Conservation (phyloP, 2,888 invertebrate species). For the Tetragonula carbonaria region DNA sequence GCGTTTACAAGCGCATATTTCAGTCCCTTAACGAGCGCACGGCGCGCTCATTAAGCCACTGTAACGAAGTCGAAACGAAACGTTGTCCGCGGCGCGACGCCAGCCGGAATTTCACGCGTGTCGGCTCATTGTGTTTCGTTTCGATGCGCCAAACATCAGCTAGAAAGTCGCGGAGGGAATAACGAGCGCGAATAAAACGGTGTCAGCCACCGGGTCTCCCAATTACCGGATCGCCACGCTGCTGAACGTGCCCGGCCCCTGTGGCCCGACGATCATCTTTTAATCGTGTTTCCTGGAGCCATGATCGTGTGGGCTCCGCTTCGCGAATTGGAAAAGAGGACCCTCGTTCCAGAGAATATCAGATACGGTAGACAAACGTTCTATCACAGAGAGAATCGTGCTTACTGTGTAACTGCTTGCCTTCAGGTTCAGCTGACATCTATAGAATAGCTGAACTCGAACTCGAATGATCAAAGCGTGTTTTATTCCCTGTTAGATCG, state of each 20-base stretch:
- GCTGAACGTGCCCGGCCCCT: constrained; percentile 52
- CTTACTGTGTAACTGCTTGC: background rate
- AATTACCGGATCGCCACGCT: constrained; percentile 65
- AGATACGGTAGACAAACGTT: background rate
- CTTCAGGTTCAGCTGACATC: background rate
- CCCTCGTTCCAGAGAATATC: constrained; percentile 2
- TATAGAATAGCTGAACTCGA: background rate
- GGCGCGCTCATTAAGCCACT: constrained; percentile 52
- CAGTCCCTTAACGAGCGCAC: constrained; percentile 49
- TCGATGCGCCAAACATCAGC: constrained; percentile 68
- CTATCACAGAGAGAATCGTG: background rate
- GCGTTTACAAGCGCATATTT: constrained; percentile 43
- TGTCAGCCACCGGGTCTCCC: constrained; percentile 71
- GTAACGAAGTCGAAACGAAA: constrained; percentile 52
- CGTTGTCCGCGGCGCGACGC: constrained; percentile 51
- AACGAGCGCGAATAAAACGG: constrained; percentile 69
- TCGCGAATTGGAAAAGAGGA: background rate
- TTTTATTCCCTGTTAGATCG: too few species aligned
- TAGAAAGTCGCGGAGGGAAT: constrained; percentile 53
- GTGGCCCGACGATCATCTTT: constrained; percentile 58
- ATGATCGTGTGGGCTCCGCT: constrained; percentile 17
- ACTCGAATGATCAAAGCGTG: background rate
- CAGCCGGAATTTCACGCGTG: constrained; percentile 65
- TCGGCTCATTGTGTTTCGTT: constrained; percentile 67
- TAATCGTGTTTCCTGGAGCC: constrained; percentile 57